Conservation (phyloP, 2,888 invertebrate genomes). For the Ophonus ardosiacus region DNA sequence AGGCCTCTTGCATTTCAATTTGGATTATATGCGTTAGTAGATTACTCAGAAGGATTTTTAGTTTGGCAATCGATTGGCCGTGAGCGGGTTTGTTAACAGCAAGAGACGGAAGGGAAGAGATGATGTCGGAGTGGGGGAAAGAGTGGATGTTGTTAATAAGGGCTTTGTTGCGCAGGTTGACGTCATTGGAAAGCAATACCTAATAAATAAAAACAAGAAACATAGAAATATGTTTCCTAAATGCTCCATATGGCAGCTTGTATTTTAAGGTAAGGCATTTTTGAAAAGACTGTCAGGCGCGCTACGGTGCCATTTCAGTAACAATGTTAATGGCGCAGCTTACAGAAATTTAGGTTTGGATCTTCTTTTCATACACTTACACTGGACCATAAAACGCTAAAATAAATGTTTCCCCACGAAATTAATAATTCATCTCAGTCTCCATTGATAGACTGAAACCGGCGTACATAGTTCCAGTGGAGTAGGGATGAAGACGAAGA, state of each 20-base stretch:
- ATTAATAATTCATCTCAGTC: too few species aligned
- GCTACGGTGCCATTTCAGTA: too few species aligned
- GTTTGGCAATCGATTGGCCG: slow-evolving; percentile 32
- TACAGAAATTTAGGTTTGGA: too few species aligned
- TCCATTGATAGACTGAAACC: too few species aligned
- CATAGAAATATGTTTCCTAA: neutral
- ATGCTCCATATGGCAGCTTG: neutral
- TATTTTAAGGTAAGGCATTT: too few species aligned
- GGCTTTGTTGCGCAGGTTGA: slow-evolving; percentile 80
- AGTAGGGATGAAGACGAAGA: too few species aligned
- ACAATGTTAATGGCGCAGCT: too few species aligned
- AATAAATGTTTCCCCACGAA: too few species aligned
- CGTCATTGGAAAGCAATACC: slow-evolving; percentile 80
- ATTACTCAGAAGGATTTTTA: slow-evolving; percentile 41
- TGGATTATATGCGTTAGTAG: slow-evolving; percentile 46
- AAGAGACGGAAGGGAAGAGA: slow-evolving; percentile 64
- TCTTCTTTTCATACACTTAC: too few species aligned
- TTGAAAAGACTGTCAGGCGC: too few species aligned
- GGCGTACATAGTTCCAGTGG: too few species aligned
- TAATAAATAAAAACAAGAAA: slow-evolving; percentile 69
- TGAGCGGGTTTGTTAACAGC: neutral
- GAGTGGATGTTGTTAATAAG: slow-evolving; percentile 75
- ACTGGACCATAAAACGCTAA: too few species aligned
- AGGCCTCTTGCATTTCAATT: slow-evolving; percentile 48
- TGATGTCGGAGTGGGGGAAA: slow-evolving; percentile 69